Evolutionary conservation across 1,140 invertebrate genomes (phyloP).

Genomic region (Cydia pomonella): DNA sequence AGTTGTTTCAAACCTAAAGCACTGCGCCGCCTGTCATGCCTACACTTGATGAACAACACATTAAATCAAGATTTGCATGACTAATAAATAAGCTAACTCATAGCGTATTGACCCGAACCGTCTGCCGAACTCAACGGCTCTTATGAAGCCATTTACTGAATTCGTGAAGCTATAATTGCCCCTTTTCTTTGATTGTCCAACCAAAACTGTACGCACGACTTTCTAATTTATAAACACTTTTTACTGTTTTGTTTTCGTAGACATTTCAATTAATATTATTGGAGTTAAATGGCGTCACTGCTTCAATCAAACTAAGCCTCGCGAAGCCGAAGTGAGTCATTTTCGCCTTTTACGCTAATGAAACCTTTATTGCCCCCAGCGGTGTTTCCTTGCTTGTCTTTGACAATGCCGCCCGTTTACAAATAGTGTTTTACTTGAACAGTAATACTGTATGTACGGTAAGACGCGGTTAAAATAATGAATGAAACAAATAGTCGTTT

Average conservation of each 20-base stretch:
- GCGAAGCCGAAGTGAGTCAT: slow-evolving; percentile 43
- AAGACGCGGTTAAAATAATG: not conserved
- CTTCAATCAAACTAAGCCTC: slow-evolving; percentile 21
- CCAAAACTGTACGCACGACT: slow-evolving; percentile 23
- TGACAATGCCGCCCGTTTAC: slow-evolving; percentile 16
- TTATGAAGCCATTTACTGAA: slow-evolving; percentile 22
- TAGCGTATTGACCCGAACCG: slow-evolving; percentile 1
- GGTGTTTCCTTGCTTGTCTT: slow-evolving; percentile 18
- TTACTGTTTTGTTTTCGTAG: not conserved
- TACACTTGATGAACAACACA: not conserved
- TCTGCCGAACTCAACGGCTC: not conserved
- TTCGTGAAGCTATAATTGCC: slow-evolving; percentile 14
- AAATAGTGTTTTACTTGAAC: not conserved
- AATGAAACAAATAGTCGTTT: not conserved
- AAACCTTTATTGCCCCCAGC: slow-evolving; percentile 36
- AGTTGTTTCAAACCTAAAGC: not conserved
- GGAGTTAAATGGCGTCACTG: not conserved
- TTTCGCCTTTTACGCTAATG: slow-evolving; percentile 53
- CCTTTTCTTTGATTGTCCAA: slow-evolving; percentile 15
- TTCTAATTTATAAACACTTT: not conserved
- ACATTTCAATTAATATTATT: slow-evolving; percentile 8
- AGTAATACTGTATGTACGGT: not conserved
- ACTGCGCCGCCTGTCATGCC: not conserved
- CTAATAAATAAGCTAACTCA: not conserved
- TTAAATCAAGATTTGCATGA: not conserved